A percentile compares a stretch with the other conserved stretches of the same genome.
Conservation (phyloP, 2,888 invertebrate genomes). For the Nomada ferruginata region DNA sequence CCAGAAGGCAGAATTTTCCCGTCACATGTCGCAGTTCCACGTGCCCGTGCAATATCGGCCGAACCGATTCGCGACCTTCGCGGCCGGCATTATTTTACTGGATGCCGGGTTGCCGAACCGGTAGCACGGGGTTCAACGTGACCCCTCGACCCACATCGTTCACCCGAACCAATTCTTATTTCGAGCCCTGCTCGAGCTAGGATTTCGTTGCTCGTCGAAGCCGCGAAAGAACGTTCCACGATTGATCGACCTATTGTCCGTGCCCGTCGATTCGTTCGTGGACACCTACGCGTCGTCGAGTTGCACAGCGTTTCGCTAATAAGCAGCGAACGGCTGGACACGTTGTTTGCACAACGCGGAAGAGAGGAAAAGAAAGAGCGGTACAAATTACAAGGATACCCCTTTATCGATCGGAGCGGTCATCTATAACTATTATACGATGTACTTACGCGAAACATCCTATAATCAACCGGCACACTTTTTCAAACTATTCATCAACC, state of each 20-base stretch:
- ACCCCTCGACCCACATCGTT: constrained; percentile 39
- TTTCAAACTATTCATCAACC: constrained; percentile 72
- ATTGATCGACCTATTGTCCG: not conserved
- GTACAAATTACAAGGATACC: constrained; percentile 39
- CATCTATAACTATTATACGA: constrained; percentile 62
- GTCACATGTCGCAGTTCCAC: constrained; percentile 14
- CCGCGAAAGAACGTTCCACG: not conserved
- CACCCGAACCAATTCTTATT: constrained; percentile 17
- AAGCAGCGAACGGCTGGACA: not conserved
- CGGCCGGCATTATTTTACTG: constrained; percentile 51
- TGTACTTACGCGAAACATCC: constrained; percentile 59
- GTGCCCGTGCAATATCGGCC: constrained; percentile 37
- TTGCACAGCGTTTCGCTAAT: constrained; percentile 32
- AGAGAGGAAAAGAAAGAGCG: constrained; percentile 1
- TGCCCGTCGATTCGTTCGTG: no score
- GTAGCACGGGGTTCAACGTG: constrained; percentile 31
- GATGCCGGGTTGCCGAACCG: constrained; percentile 34
- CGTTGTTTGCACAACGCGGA: constrained; percentile 11
- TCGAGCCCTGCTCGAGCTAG: not conserved
- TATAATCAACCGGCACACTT: constrained; percentile 71
- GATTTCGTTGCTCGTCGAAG: not conserved
- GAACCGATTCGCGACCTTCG: constrained; percentile 56
- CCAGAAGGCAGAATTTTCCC: constrained; percentile 29
- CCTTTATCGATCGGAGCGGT: constrained; percentile 64
- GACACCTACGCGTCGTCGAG: not conserved